phyloP scores from a whole-genome alignment of 2,113 vertebrate genomes.

The Cairina moschata region DNA sequence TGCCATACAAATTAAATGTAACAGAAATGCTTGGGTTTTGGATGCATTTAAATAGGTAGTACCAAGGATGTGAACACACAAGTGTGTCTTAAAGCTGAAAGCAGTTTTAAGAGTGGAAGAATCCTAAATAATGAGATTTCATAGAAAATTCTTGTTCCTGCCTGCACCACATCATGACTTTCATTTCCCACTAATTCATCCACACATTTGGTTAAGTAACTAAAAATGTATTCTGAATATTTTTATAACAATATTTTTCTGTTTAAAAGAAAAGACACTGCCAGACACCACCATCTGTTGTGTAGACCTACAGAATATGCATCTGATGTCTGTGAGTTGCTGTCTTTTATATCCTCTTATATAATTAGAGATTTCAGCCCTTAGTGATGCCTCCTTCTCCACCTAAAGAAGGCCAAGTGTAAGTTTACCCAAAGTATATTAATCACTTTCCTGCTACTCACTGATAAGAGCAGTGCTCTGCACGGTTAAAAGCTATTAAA shows the following conservation, averaged over 20 bases:
- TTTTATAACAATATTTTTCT: slow-evolving; percentile 84
- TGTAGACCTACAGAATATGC: slow-evolving; percentile 79
- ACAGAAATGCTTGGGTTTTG: slow-evolving; percentile 55
- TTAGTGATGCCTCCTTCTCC: slow-evolving; percentile 65
- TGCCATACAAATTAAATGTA: slow-evolving; percentile 63
- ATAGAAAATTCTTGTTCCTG: slow-evolving; percentile 48
- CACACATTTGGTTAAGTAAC: slow-evolving; percentile 77
- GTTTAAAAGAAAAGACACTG: slow-evolving; percentile 79
- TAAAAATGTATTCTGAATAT: slow-evolving; percentile 83
- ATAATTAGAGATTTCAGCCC: slow-evolving; percentile 78
- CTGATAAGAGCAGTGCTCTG: slow-evolving; percentile 75
- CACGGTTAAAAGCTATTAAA: slow-evolving; percentile 76
- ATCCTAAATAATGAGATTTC: slow-evolving; percentile 61
- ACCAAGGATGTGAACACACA: neutral
- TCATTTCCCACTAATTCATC: slow-evolving; percentile 74
- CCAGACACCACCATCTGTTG: slow-evolving; percentile 83
- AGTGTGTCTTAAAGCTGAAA: slow-evolving; percentile 4
- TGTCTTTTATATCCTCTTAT: slow-evolving; percentile 76
- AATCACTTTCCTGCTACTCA: slow-evolving; percentile 75
- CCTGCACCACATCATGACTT: slow-evolving; percentile 39
- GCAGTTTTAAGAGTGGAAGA: neutral
- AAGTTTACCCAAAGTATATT: slow-evolving; percentile 77
- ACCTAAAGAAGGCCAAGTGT: slow-evolving; percentile 73
- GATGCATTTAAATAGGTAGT: slow-evolving; percentile 44
- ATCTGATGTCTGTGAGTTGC: slow-evolving; percentile 79